A percentile compares a stretch with the other conserved stretches of the same genome.
These are phyloP conservation scores for Antechinus flavipes DNA, from an alignment of 2,113 vertebrate species.

Conservation along the genomic window DNA sequence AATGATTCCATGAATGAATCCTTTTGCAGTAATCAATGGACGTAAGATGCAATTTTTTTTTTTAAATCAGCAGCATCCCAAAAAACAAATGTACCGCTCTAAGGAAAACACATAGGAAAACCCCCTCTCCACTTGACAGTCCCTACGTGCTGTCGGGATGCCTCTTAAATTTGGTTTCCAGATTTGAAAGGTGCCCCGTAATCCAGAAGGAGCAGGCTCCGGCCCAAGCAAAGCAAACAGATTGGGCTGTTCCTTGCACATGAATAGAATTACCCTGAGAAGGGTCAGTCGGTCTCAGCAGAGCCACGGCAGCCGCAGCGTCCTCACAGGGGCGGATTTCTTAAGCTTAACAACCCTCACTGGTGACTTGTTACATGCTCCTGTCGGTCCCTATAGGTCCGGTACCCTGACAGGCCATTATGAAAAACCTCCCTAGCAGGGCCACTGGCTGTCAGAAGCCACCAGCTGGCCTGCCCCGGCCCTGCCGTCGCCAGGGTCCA, in stretches of 20 bases:
- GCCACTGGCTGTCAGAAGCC: slow-evolving; percentile 90
- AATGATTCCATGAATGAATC: slow-evolving; percentile 30
- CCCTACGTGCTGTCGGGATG: neutral
- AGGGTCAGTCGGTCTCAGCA: slow-evolving; percentile 61
- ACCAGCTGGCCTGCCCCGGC: slow-evolving; percentile 92
- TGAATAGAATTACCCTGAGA: slow-evolving; percentile 67
- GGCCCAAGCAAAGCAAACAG: slow-evolving; percentile 38
- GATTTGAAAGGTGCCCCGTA: slow-evolving; percentile 23
- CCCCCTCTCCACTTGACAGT: slow-evolving; percentile 16
- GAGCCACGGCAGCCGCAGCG: slow-evolving; percentile 69
- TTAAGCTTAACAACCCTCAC: slow-evolving; percentile 83
- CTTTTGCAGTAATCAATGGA: slow-evolving; percentile 24
- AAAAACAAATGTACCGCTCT: slow-evolving; percentile 12
- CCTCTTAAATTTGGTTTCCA: slow-evolving; percentile 20
- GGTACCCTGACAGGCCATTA: slow-evolving; percentile 88
- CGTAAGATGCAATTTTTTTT: slow-evolving; percentile 27
- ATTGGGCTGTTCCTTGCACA: slow-evolving; percentile 70
- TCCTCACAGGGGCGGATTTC: slow-evolving; percentile 81
- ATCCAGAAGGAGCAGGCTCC: slow-evolving; percentile 9
- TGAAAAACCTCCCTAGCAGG: slow-evolving; percentile 87
- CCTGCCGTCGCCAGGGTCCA: slow-evolving; percentile 87
- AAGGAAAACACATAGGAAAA: slow-evolving; percentile 39
- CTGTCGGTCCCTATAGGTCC: slow-evolving; percentile 86
- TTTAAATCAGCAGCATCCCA: neutral
- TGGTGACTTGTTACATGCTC: slow-evolving; percentile 86